Base-by-base conservation (phyloP, 2,113 vertebrate genomes). In the Scomber scombrus region DNA sequence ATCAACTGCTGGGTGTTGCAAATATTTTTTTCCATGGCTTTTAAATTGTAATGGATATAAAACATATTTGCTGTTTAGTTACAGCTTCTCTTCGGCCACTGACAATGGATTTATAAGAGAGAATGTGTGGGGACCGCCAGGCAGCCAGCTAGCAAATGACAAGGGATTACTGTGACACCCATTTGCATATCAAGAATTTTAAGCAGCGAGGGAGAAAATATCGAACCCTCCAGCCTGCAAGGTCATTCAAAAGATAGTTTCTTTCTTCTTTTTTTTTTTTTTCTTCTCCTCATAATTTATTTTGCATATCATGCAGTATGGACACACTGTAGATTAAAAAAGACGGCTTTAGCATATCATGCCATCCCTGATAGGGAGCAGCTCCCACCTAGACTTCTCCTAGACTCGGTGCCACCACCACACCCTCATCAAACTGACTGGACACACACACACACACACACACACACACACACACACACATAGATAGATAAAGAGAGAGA, bases 231-330 rank as follows among this genome's bases (percentile, higher is more conserved):
- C 91, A 88, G 94, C 72, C 61, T 93, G 92, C 96, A 96, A 96
- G 96, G 95, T 96, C 95, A 94, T 91, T 93, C 52, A 91, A 86
- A 93, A 97, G 95, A 96, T 91, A 90, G 93, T 93, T 88, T 87
- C 23, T 84, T 89, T 26, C 23, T 26, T n/a, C n/a, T 26, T 26
- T 3, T 26, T 26, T 70, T 66, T 46, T 81, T 70, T 66, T 46
- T 81, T 61, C 81, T 83, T 85, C 45, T 88, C 75, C 85, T 94
- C 90, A 90, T 91, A 84, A 92, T 93, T 94, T 91, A 91, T 93
- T 92, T 93, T 89, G 93, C 93, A 93, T 94, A 92, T 93, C 91
- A 92, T 89, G 73, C 90, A 87, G 91, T 72, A 75, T 34, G 93
- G 93, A 95, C 93, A 85, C 75, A 73, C 85, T 75, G 45, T 5